These are phyloP conservation scores for Trachymyrmex septentrionalis DNA, from an alignment of 1,140 invertebrate species.

Conservation along the genomic window DNA sequence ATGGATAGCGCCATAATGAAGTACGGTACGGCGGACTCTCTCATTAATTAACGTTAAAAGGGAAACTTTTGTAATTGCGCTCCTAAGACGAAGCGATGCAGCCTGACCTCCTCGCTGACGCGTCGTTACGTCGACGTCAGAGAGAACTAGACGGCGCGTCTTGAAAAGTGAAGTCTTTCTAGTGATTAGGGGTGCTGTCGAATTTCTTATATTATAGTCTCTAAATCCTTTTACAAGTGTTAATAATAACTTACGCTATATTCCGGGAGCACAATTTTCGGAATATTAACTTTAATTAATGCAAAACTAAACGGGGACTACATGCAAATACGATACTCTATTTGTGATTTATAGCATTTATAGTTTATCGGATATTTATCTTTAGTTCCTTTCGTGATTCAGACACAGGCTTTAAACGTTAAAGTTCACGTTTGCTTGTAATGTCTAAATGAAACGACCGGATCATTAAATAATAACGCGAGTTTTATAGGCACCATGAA, in stretches of 20 bases:
- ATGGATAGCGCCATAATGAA: constrained; percentile 74
- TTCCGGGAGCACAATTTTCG: neutral
- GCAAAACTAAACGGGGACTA: neutral
- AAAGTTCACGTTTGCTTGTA: neutral
- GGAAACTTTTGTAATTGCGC: constrained; percentile 75
- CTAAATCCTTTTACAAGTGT: neutral
- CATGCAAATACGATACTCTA: neutral
- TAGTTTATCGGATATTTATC: neutral
- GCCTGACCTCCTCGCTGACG: constrained; percentile 59
- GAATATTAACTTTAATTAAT: constrained; percentile 1
- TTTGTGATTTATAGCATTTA: neutral
- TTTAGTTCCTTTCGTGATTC: neutral
- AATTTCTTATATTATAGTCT: constrained; percentile 41
- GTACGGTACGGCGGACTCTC: constrained; percentile 68
- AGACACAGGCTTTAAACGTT: neutral
- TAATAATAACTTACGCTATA: neutral
- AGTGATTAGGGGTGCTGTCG: constrained; percentile 4
- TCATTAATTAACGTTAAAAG: constrained; percentile 78
- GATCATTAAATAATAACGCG: constrained; percentile 16
- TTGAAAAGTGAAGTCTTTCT: constrained; percentile 32
- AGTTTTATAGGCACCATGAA: constrained; percentile 33
- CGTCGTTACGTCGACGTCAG: constrained; percentile 38
- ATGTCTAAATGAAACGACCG: neutral
- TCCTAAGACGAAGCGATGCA: constrained; percentile 65
- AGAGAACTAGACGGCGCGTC: constrained; percentile 22